These are phyloP conservation scores for Xestia xanthographa DNA, from an alignment of 2,888 invertebrate genomes.

Conservation along the genomic window DNA sequence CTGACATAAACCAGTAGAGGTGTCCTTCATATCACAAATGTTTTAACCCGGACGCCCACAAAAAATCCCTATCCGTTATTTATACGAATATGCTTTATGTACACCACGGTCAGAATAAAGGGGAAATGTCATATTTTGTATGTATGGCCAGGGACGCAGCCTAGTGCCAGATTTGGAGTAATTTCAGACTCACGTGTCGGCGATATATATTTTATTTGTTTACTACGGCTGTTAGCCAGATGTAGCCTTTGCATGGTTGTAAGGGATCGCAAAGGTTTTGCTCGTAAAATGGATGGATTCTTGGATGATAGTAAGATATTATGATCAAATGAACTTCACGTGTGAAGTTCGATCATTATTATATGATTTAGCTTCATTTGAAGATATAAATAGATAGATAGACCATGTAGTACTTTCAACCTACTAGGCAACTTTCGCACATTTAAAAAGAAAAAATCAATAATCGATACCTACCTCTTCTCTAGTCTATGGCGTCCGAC, in stretches of 20 bases:
- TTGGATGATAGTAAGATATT: neutral
- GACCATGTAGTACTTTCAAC: no score
- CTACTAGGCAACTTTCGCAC: no score
- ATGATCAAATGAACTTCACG: no score
- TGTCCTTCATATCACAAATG: conserved; percentile 58
- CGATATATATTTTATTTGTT: conserved; percentile 62
- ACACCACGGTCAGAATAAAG: conserved; percentile 60
- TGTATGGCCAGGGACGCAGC: conserved; percentile 42
- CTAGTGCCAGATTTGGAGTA: conserved; percentile 55
- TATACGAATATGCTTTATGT: conserved; percentile 56
- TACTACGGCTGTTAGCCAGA: conserved; percentile 46
- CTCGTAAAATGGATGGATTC: conserved; percentile 15
- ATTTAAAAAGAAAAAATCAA: no score
- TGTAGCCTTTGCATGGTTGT: conserved; percentile 23
- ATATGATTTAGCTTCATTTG: no score
- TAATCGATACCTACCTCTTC: no score
- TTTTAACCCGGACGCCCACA: conserved; percentile 54
- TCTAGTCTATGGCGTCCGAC: no score
- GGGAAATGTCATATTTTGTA: conserved; percentile 63
- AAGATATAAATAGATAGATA: no score
- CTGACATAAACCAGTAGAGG: conserved; percentile 51
- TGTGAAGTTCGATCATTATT: no score
- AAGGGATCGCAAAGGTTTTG: conserved; percentile 32
- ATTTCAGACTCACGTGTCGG: conserved; percentile 51
- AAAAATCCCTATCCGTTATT: conserved; percentile 60